Base-by-base conservation (phyloP, 1,140 invertebrate species). In the Diorhabda elongata region DNA sequence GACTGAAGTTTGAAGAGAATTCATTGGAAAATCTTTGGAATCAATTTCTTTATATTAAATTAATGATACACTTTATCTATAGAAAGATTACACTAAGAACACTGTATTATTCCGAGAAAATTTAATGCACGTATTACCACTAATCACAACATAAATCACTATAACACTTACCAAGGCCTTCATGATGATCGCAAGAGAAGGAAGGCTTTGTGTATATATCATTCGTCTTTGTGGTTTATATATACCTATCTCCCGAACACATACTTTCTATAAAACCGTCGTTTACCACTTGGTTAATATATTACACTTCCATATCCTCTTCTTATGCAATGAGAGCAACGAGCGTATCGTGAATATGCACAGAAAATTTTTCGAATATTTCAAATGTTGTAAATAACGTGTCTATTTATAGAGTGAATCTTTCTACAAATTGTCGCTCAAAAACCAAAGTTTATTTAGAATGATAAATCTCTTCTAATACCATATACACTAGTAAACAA, bases 121-220 rank as follows among this genome's bases (percentile, higher is more conserved):
- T 56, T 56, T n/a, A 56, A 56, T 56, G 6, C 52, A 7, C 11
- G 11, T 60, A 11, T 41, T 9, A 11, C 44, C 42, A 66, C 58
- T 66, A 47, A 44, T 66, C 58, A 60, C 65, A 63, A 68, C 42
- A 61, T 11, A 67, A 11, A 4, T n/a, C 45, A 68, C 59, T 52
- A 44, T 52, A 52, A 47, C 74, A 79, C 79, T 80, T 75, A 80
- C 79, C 74, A 78, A 75, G 71, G 79, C 79, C 78, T 72, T 80
- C 79, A 80, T 80, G 77, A 72, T 79, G 72, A 70, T 64, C 63
- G 58, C 58, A 66, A 67, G 66, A 72, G 69, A 69, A 71, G 71
- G 78, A 79, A 78, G 76, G 78, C 76, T 78, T 73, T 79, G 77
- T 71, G 69, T 65, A 44, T 44, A 44, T 62, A 11, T 45, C 66